Conservation (phyloP, 2,113 vertebrate species). For the Elephantulus edwardii region DNA sequence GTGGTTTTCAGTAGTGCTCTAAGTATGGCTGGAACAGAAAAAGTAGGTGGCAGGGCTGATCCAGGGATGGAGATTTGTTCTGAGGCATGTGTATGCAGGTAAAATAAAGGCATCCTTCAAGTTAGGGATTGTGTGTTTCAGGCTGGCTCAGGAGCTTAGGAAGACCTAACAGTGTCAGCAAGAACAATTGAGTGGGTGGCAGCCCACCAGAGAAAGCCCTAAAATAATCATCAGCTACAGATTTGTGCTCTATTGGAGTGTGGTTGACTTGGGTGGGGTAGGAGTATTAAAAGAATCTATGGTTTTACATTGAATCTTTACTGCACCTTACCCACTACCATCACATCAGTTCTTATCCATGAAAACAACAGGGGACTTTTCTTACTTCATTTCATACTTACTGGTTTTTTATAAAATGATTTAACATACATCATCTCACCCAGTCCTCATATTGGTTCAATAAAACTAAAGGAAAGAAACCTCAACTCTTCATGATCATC, state of each 20-base stretch:
- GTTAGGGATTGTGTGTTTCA: background rate
- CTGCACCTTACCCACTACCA: too few relatives aligned
- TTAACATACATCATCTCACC: too few relatives aligned
- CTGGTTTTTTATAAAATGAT: too few relatives aligned
- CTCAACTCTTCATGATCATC: too few relatives aligned
- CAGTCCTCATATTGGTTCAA: too few relatives aligned
- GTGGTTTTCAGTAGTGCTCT: background rate
- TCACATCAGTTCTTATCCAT: too few relatives aligned
- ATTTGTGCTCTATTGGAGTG: background rate
- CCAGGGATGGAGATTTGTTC: background rate
- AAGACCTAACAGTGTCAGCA: background rate
- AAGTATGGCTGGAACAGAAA: background rate
- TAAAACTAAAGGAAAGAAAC: too few relatives aligned
- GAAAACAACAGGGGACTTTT: too few relatives aligned
- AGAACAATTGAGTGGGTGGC: background rate
- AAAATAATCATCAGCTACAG: background rate
- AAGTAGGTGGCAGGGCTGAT: background rate
- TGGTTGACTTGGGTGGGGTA: background rate
- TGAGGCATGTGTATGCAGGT: background rate
- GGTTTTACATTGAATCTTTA: background rate
- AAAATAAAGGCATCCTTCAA: background rate
- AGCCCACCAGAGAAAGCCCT: background rate
- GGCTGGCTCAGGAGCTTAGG: background rate
- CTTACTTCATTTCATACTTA: too few relatives aligned
- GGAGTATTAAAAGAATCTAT: background rate